Percentiles rank a stretch among this genome's conserved stretches.
Conservation (phyloP, 2,113 vertebrate genomes). For the Meriones unguiculatus region DNA sequence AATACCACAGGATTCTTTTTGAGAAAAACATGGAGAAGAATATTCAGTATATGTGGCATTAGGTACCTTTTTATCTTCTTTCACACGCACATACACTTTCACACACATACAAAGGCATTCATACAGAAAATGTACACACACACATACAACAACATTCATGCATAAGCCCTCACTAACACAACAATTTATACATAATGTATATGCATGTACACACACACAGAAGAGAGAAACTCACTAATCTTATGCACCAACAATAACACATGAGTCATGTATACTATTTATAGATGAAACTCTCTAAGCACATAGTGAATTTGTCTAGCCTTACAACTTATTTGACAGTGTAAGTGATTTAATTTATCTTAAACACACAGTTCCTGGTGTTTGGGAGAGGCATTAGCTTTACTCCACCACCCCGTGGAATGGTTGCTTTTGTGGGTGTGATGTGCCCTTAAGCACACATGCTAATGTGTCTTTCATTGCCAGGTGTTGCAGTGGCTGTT, state of each 20-base stretch:
- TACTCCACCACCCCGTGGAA: neutral
- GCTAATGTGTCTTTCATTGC: neutral
- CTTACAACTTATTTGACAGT: slow-evolving; percentile 28
- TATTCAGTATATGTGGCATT: neutral
- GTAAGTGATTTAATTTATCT: slow-evolving; percentile 44
- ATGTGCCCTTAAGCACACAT: slow-evolving; percentile 46
- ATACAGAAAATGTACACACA: neutral
- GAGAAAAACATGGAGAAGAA: neutral
- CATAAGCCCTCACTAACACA: neutral
- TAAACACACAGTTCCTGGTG: neutral
- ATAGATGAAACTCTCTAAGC: slow-evolving; percentile 17
- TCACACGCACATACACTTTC: neutral
- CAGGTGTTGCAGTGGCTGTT: neutral
- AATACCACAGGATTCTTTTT: accelerated
- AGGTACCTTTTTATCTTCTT: no score
- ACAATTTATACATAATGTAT: neutral
- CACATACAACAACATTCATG: neutral
- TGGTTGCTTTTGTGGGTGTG: neutral
- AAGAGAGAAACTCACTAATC: neutral
- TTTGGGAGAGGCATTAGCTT: neutral
- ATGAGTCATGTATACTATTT: neutral
- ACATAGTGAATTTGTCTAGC: neutral
- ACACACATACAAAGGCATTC: neutral
- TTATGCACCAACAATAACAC: neutral
- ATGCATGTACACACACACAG: neutral